Conservation (phyloP, 1,140 invertebrate species). For the Drosophila trapezifrons region DNA sequence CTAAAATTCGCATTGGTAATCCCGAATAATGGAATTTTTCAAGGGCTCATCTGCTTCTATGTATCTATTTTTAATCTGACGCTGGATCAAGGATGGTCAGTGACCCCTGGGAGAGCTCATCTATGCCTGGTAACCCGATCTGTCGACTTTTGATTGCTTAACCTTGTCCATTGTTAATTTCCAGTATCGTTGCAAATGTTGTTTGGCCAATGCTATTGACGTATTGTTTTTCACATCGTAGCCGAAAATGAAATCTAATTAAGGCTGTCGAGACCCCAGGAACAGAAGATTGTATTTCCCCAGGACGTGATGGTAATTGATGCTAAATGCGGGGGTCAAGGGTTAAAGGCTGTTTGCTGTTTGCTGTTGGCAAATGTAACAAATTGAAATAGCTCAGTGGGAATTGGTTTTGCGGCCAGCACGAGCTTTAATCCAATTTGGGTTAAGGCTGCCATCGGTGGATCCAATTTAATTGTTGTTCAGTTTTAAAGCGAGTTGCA, state of each 20-base stretch:
- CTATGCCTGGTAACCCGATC: conserved; percentile 5
- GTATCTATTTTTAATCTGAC: background rate
- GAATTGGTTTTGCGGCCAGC: conserved; percentile 42
- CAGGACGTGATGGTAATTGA: conserved; percentile 34
- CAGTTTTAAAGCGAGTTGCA: background rate
- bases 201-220: conserved; percentile 19
- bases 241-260: conserved; percentile 69
- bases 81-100: background rate
- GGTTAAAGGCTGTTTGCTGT: conserved; percentile 21
- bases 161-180: conserved; percentile 49
- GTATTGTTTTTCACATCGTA: conserved; percentile 51
- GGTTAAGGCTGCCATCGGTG: conserved; percentile 43
- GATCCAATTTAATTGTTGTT: conserved; percentile 2
- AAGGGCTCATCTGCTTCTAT: background rate
- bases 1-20: conserved; percentile 16
- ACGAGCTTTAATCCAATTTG: conserved; percentile 30
- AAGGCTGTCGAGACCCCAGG: conserved; percentile 18
- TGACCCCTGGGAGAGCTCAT: background rate
- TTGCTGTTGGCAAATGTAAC: conserved; percentile 61
- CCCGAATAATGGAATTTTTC: conserved; percentile 37
- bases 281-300: conserved; percentile 35
- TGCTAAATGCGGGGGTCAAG: conserved; percentile 12
- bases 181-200: conserved; percentile 18
- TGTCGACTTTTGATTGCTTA: conserved; percentile 24
- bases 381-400: conserved; percentile 60